Evolutionary conservation across 2,888 invertebrate species (phyloP), one percentile per base, ranked within the genome.

Genomic region (Digitonthophagus gazella): DNA sequence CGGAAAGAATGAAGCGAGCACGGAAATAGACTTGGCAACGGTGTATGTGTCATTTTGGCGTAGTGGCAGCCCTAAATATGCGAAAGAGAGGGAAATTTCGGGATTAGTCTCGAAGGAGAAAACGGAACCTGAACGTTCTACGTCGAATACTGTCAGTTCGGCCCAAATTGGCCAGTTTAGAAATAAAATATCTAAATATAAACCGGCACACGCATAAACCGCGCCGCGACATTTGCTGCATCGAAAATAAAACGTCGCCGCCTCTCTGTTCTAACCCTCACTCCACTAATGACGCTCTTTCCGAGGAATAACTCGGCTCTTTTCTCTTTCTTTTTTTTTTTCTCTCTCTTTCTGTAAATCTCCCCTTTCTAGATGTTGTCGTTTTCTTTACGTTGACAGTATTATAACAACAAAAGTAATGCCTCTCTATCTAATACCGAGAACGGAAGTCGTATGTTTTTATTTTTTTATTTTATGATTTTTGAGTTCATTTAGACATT

Each of bases 1-100:
- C 11, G 28, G 28, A 44, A 44, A 44, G 28, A 44, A 44, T 44
- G 28, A 19, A 67, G 54, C 67, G 67, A 28, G 74, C 78, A 79
- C 79, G 67, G 75, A 80, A 80, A 80, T 80, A 80, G 78, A 80
- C 78, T 80, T 80, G 80, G 79, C 80, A 77, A 72, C 58, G 64
- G 64, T 61, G 54, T 56, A 20, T 18, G 18, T 61, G 61, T 61
- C 61, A 61, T n/a, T 61, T 20, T 16, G 19, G 14, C 18, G n/a
- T n/a, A 15, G 18, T 20, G 61, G 16, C 61, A 19, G 18, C 61
- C 5, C 18, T 19, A 61, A n/a, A 58, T 16, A 18, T 58, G 57
- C 57, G 16, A 57, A 57, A 57, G 19, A 58, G 19, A 61, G 20
- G 15, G 15, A 15, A 57, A 57, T 57, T 57, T 57, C 57, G 28